phyloP scores from a whole-genome alignment of 2,888 invertebrate species.

The Torymus auratus region DNA sequence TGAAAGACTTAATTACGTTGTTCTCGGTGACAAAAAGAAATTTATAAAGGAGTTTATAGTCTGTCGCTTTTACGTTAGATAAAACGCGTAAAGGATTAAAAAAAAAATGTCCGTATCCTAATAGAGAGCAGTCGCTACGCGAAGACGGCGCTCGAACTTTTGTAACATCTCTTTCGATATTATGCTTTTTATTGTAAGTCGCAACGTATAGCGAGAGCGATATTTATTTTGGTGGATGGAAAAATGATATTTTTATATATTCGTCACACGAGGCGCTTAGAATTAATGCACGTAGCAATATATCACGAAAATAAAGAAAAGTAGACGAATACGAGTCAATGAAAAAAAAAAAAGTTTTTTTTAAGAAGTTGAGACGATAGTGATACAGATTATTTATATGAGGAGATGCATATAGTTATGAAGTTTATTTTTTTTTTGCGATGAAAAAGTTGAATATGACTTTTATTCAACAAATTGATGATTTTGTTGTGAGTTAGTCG shows the following conservation, averaged over 20 bases:
- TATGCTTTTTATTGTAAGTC: slow-evolving; percentile 35
- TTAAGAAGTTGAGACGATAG: not conserved
- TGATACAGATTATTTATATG: slow-evolving; percentile 7
- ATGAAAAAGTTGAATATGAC: not conserved
- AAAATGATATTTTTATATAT: slow-evolving; percentile 61
- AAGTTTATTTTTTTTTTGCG: not conserved
- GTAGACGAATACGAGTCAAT: slow-evolving; percentile 11
- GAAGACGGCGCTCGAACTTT: slow-evolving; percentile 16
- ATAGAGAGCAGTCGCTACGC: not conserved
- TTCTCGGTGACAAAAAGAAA: not conserved
- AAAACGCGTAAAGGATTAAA: not conserved
- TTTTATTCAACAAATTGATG: slow-evolving; percentile 2
- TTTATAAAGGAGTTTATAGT: slow-evolving; percentile 18
- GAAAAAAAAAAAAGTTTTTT: slow-evolving; percentile 24
- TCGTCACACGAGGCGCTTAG: slow-evolving; percentile 42
- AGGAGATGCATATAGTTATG: slow-evolving; percentile 10
- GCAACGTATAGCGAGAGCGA: slow-evolving; percentile 24
- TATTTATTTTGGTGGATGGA: slow-evolving; percentile 55
- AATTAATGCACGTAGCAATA: slow-evolving; percentile 50
- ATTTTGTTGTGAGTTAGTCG: not conserved
- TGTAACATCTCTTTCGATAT: slow-evolving; percentile 39
- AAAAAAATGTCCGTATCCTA: slow-evolving; percentile 12
- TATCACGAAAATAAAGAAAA: slow-evolving; percentile 23
- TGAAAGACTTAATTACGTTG: not conserved
- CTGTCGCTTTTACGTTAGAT: slow-evolving; percentile 5